Base-by-base conservation (phyloP, 1,140 invertebrate species). In the Andrena cerasifolii region DNA sequence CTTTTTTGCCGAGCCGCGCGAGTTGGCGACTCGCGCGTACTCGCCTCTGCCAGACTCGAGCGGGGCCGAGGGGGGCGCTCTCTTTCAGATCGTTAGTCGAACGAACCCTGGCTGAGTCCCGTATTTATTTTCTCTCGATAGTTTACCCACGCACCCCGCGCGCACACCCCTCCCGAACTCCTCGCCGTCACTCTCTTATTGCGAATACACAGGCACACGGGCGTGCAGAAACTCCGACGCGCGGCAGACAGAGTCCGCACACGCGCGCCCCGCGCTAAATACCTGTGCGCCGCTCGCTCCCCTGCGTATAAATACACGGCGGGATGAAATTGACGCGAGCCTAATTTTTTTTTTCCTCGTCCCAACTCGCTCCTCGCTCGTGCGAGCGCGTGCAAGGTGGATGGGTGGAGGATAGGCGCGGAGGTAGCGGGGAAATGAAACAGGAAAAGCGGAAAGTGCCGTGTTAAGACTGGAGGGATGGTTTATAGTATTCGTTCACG, bases 61-160 rank as follows among this genome's bases (percentile, higher is more conserved):
- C 36, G 36, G 10, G 56, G 45, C 28, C 0, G 56, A 40, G 4
- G 36, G 10, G 56, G 45, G 43, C 0, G 56, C 51, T 56, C 77
- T 79, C 75, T 84, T 83, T 63, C 71, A 47, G 73, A 67, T 65
- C 78, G 75, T 88, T 88, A 89, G 86, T 74, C 81, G 83, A 84
- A 87, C 76, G 82, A 87, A 89, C 88, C 87, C 33, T 85, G 59
- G 4, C 36, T 40, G 36, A n/a, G 74, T 80, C 72, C 66, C 81
- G 81, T 87, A 80, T 87, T 85, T 87, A 84, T 83, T 80, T 85
- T 83, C 82, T 81, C 67, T 58, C 71, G 71, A 78, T 74, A 74
- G 77, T 79, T 79, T 79, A 79, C 77, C 70, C 77, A 74, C 71
- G 77, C 66, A 56, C 58, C 40, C 43, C 43, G 16, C 74, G 33